These are phyloP conservation scores for Nesometra sesokonis DNA, from an alignment of 35 echinoderm and acorn worm genomes.

Conservation along the genomic window DNA sequence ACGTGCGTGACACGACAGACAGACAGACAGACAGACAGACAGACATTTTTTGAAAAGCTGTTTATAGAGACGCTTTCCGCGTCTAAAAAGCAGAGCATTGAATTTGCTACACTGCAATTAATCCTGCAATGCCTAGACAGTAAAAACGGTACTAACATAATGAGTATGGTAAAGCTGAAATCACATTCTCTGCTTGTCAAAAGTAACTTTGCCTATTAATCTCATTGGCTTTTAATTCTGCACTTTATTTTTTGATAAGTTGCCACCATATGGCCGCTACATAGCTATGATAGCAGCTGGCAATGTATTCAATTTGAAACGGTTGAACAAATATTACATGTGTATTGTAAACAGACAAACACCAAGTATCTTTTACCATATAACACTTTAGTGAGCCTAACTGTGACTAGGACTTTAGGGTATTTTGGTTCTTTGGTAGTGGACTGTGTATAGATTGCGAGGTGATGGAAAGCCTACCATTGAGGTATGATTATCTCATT, in stretches of 20 bases:
- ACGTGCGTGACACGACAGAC: no score
- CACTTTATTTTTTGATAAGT: not conserved
- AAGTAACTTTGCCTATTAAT: not conserved
- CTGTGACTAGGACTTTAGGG: not conserved
- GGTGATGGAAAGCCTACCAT: not conserved
- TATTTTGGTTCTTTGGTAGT: not conserved
- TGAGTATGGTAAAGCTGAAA: not conserved
- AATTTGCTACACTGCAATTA: no score
- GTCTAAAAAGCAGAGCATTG: no score
- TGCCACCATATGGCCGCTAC: not conserved
- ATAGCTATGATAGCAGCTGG: not conserved
- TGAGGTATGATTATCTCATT: not conserved
- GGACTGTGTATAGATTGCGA: no score
- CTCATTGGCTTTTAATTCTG: not conserved
- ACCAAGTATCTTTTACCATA: not conserved
- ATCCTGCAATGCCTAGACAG: no score
- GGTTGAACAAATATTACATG: not conserved
- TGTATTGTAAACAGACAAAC: not conserved
- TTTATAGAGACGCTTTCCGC: no score
- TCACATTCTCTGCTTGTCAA: not conserved
- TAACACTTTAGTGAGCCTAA: not conserved
- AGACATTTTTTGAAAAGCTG: no score
- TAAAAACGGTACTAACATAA: no score
- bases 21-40: no score
- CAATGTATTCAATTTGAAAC: not conserved